Conservation (phyloP, 1,140 invertebrate genomes). For the Procambarus clarkii region DNA sequence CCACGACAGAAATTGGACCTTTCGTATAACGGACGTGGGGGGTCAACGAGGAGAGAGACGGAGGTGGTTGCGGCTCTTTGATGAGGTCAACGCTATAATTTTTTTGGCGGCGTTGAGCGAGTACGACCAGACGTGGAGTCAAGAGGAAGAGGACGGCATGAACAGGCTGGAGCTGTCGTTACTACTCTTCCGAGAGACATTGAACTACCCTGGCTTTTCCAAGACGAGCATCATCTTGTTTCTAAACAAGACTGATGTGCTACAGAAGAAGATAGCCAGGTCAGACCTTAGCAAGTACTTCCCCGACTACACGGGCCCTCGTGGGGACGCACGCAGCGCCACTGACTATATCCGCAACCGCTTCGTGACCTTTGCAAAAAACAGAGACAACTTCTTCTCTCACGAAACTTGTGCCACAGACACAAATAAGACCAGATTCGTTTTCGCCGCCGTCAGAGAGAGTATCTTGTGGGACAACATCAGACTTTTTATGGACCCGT, state of each 20-base stretch:
- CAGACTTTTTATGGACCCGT: constrained; percentile 61
- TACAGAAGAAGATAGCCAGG: constrained; percentile 76
- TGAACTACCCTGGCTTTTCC: constrained; percentile 75
- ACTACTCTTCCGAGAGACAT: constrained; percentile 75
- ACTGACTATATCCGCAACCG: constrained; percentile 66
- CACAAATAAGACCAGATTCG: constrained; percentile 75
- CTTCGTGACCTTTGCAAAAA: constrained; percentile 54
- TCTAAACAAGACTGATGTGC: constrained; percentile 78
- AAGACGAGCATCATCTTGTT: constrained; percentile 78
- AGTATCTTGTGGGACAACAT: constrained; percentile 75
- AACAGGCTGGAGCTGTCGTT: constrained; percentile 77
- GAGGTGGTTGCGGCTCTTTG: constrained; percentile 80
- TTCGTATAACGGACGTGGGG: constrained; percentile 74
- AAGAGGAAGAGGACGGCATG: constrained; percentile 75
- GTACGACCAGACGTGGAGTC: constrained; percentile 75
- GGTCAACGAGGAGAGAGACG: constrained; percentile 80
- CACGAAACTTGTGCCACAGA: constrained; percentile 76
- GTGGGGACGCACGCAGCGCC: constrained; percentile 59
- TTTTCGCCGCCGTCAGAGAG: constrained; percentile 76
- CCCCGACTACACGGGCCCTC: constrained; percentile 75
- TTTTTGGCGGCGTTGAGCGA: constrained; percentile 76
- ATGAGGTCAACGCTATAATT: constrained; percentile 77
- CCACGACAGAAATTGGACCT: constrained; percentile 73
- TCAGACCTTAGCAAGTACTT: constrained; percentile 76
- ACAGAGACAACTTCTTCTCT: constrained; percentile 69